phyloP scores from a whole-genome alignment of 2,888 invertebrate species.

The Callimorpha dominula region DNA sequence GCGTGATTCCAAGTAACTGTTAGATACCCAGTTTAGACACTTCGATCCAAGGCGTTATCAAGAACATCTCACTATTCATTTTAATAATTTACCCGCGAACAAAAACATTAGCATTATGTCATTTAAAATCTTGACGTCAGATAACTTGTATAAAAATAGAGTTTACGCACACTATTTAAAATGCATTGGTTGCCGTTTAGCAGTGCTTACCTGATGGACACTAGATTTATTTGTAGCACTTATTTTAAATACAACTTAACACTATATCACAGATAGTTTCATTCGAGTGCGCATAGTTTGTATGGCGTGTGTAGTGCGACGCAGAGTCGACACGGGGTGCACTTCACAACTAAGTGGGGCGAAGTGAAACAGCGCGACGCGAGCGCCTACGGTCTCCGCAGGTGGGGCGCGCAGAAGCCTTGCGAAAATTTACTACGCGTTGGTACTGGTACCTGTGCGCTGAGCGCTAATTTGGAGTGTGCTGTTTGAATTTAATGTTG shows the following conservation, averaged over 20 bases:
- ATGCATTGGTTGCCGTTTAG: conserved; percentile 28
- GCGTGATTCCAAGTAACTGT: conserved; percentile 18
- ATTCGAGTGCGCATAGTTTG: conserved; percentile 74
- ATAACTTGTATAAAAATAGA: conserved; percentile 58
- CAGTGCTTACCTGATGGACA: conserved; percentile 65
- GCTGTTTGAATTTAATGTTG: not conserved
- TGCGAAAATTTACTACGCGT: conserved; percentile 76
- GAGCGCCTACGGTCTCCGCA: conserved; percentile 67
- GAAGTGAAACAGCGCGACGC: conserved; percentile 64
- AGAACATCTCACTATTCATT: not conserved
- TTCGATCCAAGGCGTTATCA: not conserved
- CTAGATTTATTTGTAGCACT: conserved; percentile 63
- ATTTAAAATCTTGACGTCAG: conserved; percentile 49
- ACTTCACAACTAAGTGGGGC: conserved; percentile 60
- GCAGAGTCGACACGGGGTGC: conserved; percentile 69
- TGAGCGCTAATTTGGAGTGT: conserved; percentile 52
- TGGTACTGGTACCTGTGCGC: conserved; percentile 37
- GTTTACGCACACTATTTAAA: conserved; percentile 52
- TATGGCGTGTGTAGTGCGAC: conserved; percentile 58
- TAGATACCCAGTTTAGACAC: not conserved
- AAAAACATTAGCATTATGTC: conserved; percentile 27
- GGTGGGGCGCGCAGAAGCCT: conserved; percentile 81
- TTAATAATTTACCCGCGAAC: conserved; percentile 1
- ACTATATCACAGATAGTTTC: conserved; percentile 84
- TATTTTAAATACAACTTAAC: conserved; percentile 75